phyloP scores from a whole-genome alignment of 2,888 invertebrate genomes.

The Tenthredo scrophulariae region DNA sequence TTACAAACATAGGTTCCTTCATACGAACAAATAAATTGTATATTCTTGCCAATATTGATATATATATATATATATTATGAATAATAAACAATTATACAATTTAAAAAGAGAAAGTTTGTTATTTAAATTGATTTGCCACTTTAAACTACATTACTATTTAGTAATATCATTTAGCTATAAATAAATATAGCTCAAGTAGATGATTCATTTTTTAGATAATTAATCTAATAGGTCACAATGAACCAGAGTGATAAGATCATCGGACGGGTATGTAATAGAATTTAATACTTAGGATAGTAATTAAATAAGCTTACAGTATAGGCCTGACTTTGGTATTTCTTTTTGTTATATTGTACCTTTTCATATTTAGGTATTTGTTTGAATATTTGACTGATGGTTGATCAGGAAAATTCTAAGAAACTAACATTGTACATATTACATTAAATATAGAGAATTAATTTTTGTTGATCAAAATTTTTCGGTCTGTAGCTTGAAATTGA shows the following conservation, averaged over 20 bases:
- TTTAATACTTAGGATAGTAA: constrained; percentile 59
- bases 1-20: constrained; percentile 64
- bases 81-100: constrained; percentile 72
- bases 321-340: constrained; percentile 66
- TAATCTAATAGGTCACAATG: constrained; percentile 39
- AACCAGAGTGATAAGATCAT: constrained; percentile 59
- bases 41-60: constrained; percentile 73
- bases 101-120: constrained; percentile 54
- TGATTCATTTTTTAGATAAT: not conserved
- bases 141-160: not conserved
- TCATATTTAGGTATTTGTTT: constrained; percentile 24
- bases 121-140: constrained; percentile 20
- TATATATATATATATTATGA: constrained; percentile 61
- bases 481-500: constrained; percentile 92
- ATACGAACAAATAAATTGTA: constrained; percentile 70
- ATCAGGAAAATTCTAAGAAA: constrained; percentile 46
- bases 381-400: constrained; percentile 43
- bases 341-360: constrained; percentile 39
- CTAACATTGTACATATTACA: constrained; percentile 26
- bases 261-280: constrained; percentile 70
- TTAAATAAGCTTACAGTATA: constrained; percentile 72
- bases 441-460: constrained; percentile 38
- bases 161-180: not conserved
- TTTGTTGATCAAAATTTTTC: constrained; percentile 61
- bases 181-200: constrained; percentile 28